These are phyloP conservation scores for Meteorus sp. DNA, from an alignment of 1,140 invertebrate species.

Conservation along the genomic window DNA sequence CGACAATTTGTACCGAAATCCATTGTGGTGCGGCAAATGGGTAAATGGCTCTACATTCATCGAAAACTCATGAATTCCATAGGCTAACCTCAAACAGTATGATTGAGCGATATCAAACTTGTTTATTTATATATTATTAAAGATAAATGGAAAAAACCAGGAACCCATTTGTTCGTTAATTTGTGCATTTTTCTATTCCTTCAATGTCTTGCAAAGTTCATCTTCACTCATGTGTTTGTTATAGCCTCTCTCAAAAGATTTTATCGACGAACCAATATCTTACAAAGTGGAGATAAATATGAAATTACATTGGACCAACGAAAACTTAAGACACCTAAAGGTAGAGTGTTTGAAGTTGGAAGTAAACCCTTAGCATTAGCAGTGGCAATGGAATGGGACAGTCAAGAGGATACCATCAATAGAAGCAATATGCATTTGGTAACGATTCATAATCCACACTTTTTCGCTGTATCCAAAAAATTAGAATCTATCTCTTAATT, in stretches of 20 bases:
- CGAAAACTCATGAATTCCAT: no score
- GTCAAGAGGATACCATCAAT: constrained; percentile 78
- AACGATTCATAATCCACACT: constrained; percentile 40
- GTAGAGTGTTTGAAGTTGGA: constrained; percentile 73
- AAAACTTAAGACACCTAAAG: constrained; percentile 86
- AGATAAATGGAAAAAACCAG: no score
- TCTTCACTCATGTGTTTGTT: no score
- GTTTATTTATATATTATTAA: no score
- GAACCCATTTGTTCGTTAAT: background rate
- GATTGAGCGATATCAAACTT: no score
- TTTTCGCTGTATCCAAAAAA: no score
- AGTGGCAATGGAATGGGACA: constrained; percentile 89
- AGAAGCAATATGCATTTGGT: constrained; percentile 88
- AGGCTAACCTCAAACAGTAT: no score
- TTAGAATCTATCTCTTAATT: no score
- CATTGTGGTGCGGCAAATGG: no score
- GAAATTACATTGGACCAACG: constrained; percentile 81
- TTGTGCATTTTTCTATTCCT: constrained; percentile 11
- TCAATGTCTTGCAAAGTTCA: no score
- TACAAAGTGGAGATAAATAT: constrained; percentile 65
- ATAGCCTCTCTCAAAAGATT: constrained; percentile 66
- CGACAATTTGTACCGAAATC: no score
- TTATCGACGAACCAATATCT: constrained; percentile 70
- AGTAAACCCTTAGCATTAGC: constrained; percentile 89
- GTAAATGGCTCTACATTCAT: no score